Percentiles rank a stretch among this genome's conserved stretches.
Evolutionary conservation across 2,888 invertebrate species (phyloP).

Genomic region (Hanleya hanleyi): DNA sequence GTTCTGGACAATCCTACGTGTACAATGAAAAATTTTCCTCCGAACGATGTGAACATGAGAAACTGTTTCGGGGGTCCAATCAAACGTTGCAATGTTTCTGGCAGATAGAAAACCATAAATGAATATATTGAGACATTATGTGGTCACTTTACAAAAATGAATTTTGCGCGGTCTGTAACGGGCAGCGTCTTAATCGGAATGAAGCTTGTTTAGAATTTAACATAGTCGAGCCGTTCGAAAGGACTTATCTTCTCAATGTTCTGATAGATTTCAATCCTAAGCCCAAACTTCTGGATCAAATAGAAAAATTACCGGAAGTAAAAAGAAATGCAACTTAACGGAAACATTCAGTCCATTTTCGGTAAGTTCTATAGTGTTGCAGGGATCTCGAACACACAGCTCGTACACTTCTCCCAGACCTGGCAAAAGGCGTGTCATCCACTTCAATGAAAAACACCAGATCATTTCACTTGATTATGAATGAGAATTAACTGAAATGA

Average conservation of each 20-base stretch:
- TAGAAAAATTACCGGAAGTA: background rate
- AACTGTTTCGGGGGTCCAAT: background rate
- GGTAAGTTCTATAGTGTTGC: too few species aligned
- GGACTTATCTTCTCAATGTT: background rate
- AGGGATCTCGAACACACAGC: too few species aligned
- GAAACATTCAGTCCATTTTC: background rate
- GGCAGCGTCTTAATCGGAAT: background rate
- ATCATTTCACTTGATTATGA: too few species aligned
- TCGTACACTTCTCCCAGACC: too few species aligned
- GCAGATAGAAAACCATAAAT: too few species aligned
- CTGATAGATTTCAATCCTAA: background rate
- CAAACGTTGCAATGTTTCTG: background rate
- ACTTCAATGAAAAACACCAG: too few species aligned
- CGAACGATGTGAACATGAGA: background rate
- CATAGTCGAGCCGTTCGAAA: background rate
- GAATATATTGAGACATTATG: too few species aligned
- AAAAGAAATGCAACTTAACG: background rate
- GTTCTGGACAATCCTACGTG: background rate
- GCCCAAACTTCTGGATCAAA: background rate
- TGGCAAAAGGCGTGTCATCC: too few species aligned
- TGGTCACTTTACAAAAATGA: background rate
- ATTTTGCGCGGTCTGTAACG: background rate
- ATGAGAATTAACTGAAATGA: too few species aligned
- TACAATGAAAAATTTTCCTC: background rate
- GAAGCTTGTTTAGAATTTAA: background rate